Conservation (phyloP, 2,888 invertebrate genomes). For the Gandaritis pyraliata region DNA sequence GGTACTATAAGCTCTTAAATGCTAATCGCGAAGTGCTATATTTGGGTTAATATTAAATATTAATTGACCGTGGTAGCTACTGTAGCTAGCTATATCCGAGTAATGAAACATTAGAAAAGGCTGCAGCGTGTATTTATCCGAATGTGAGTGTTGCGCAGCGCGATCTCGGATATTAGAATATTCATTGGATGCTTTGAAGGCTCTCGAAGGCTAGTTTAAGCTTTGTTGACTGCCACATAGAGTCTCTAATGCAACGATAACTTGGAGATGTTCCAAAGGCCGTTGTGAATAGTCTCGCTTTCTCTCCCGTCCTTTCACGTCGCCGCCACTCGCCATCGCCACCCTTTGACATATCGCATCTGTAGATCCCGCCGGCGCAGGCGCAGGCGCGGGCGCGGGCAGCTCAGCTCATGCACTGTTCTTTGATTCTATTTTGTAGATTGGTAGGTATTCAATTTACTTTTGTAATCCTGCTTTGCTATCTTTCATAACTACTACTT, state of each 20-base stretch:
- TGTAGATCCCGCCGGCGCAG: not conserved
- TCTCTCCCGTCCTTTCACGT: constrained; percentile 14
- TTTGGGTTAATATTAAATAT: constrained; percentile 18
- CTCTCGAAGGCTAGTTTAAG: not conserved
- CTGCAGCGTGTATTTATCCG: constrained; percentile 15
- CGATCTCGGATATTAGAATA: constrained; percentile 21
- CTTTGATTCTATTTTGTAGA: too few species aligned
- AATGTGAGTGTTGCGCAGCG: constrained; percentile 1
- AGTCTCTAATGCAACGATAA: not conserved
- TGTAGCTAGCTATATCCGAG: too few species aligned
- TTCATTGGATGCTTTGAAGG: constrained; percentile 17
- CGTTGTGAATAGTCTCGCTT: constrained; percentile 8
- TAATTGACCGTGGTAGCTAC: constrained; percentile 25
- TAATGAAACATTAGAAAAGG: constrained; percentile 18
- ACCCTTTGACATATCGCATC: constrained; percentile 14
- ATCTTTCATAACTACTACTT: too few species aligned
- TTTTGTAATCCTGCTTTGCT: too few species aligned
- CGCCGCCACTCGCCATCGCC: constrained; percentile 11
- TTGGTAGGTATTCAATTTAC: too few species aligned
- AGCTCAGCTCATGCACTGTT: not conserved
- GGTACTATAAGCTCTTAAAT: not conserved
- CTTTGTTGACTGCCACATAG: not conserved
- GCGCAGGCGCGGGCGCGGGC: too few species aligned
- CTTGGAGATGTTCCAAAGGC: not conserved
- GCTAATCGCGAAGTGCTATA: constrained; percentile 9